phyloP scores from a whole-genome alignment of 2,888 invertebrate genomes.

The Acronicta psi region DNA sequence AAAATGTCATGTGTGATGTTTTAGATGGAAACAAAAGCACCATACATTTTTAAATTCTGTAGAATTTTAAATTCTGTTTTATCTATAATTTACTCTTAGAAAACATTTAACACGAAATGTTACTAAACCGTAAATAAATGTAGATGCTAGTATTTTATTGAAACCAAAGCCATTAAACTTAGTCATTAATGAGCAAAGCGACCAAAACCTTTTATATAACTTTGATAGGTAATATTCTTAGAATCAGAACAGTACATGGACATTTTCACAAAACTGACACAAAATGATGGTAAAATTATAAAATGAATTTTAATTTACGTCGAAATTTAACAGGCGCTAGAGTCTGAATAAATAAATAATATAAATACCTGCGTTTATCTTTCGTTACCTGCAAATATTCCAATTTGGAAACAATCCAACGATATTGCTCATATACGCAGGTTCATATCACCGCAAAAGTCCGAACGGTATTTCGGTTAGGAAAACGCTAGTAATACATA shows the following conservation, averaged over 20 bases:
- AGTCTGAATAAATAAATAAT: too few species aligned
- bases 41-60: too few species aligned
- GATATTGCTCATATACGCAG: neutral
- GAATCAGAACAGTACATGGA: neutral
- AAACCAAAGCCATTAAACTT: slow-evolving; percentile 51
- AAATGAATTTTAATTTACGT: too few species aligned
- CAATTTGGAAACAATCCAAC: neutral
- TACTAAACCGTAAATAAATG: slow-evolving; percentile 10
- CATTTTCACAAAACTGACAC: neutral
- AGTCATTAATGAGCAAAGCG: slow-evolving; percentile 8
- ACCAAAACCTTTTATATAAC: neutral
- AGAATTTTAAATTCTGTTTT: too few species aligned
- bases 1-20: too few species aligned
- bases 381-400: too few species aligned
- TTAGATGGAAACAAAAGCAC: too few species aligned
- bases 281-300: too few species aligned
- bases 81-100: too few species aligned
- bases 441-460: neutral
- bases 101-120: neutral
- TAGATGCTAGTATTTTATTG: slow-evolving; percentile 36
- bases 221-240: neutral
- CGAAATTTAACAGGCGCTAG: too few species aligned
- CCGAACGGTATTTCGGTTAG: neutral
- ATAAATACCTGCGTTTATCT: too few species aligned
- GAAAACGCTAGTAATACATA: neutral